Conservation (phyloP, 2,113 vertebrate genomes). For the Coregonus clupeaformis region DNA sequence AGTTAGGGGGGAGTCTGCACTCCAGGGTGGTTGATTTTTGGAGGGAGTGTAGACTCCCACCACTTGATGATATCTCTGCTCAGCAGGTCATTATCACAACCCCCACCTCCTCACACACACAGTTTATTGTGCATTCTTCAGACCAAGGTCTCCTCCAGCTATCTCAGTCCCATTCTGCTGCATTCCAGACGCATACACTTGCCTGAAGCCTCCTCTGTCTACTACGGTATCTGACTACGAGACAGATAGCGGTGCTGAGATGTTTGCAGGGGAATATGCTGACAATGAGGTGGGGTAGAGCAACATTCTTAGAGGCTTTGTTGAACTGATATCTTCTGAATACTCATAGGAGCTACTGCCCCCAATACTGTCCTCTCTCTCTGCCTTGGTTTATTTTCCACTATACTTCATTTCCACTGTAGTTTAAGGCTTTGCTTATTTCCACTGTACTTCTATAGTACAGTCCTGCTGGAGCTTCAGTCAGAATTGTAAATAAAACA, state of each 20-base stretch:
- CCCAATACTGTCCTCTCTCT: neutral
- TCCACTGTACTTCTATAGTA: neutral
- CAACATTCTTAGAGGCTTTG: slow-evolving; percentile 24
- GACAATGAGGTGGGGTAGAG: neutral
- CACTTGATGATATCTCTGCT: slow-evolving; percentile 3
- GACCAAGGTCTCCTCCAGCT: slow-evolving; percentile 12
- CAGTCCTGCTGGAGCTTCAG: slow-evolving; percentile 8
- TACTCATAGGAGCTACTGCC: no score
- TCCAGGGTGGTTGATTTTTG: no score
- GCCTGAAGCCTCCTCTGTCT: neutral
- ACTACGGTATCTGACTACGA: neutral
- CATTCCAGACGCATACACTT: neutral
- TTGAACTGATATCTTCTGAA: slow-evolving; percentile 8
- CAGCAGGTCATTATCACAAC: slow-evolving; percentile 1
- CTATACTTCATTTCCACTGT: slow-evolving; percentile 10
- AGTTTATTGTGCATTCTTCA: slow-evolving; percentile 6
- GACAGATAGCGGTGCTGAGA: neutral
- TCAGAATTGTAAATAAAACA: neutral
- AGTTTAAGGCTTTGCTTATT: neutral
- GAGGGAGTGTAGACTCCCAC: neutral
- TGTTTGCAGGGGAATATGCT: neutral
- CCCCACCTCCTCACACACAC: neutral
- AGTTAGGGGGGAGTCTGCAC: no score
- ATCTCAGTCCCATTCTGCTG: neutral
- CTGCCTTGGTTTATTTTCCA: neutral